Percentiles rank a stretch among this genome's conserved stretches.
Conservation (phyloP, 2,888 invertebrate species). For the Pyrrhosoma nymphula region DNA sequence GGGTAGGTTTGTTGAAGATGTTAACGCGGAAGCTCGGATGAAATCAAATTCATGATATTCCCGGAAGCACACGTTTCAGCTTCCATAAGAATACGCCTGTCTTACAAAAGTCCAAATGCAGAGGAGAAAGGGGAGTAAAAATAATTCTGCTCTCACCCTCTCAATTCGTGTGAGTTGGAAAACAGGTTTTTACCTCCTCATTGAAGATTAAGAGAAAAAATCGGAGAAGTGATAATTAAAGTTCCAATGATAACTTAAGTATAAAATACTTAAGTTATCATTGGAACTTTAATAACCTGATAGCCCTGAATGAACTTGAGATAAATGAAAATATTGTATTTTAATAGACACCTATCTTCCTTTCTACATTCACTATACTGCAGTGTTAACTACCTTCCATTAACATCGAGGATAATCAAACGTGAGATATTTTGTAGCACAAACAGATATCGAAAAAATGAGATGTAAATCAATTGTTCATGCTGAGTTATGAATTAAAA, state of each 20-base stretch:
- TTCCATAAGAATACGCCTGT: neutral
- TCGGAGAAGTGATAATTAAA: no score
- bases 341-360: no score
- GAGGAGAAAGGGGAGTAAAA: neutral
- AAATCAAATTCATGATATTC: constrained; percentile 5
- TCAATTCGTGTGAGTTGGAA: neutral
- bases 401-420: no score
- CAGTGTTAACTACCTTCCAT: no score
- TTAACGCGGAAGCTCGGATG: neutral
- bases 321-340: no score
- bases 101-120: neutral
- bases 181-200: neutral
- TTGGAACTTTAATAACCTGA: no score
- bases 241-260: neutral
- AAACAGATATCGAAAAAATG: no score
- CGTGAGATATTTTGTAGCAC: no score
- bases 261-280: no score
- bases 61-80: neutral
- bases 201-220: neutral
- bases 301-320: neutral
- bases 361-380: no score
- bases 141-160: neutral
- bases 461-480: no score
- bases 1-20: constrained; percentile 1
- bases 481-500: no score